Conservation (phyloP, 2,888 invertebrate genomes). For the Dioctria linearis region DNA sequence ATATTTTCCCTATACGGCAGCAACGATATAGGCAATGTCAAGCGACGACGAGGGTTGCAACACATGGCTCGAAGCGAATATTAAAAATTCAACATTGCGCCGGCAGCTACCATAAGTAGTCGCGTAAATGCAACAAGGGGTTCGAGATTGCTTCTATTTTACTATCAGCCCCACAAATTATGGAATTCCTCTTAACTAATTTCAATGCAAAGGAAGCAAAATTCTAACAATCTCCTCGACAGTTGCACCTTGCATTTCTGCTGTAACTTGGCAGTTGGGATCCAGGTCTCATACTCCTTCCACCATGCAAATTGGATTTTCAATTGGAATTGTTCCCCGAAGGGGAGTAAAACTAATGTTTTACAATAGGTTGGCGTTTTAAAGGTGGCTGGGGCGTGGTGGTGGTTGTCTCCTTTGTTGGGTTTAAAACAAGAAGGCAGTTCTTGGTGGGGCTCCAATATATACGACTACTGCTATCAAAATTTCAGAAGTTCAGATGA, state of each 20-base stretch:
- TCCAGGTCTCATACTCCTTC: background rate
- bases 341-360: slow-evolving; percentile 26
- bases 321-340: slow-evolving; percentile 2
- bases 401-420: slow-evolving; percentile 23
- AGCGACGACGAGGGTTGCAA: background rate
- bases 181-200: slow-evolving; percentile 17
- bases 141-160: background rate
- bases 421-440: background rate
- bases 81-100: slow-evolving; percentile 24
- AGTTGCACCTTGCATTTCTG: background rate
- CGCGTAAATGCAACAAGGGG: background rate
- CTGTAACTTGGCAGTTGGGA: background rate
- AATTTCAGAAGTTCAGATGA: background rate
- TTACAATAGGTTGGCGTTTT: background rate
- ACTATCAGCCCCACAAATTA: background rate
- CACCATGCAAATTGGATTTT: slow-evolving; percentile 32
- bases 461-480: background rate
- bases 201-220: slow-evolving; percentile 36
- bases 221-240: background rate
- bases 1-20: slow-evolving; percentile 5
- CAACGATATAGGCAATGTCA: background rate
- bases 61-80: slow-evolving; percentile 39
- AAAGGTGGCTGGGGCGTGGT: background rate
- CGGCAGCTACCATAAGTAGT: slow-evolving; percentile 8
- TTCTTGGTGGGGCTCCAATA: no score